Conservation (phyloP, 2,888 invertebrate species). For the Dryadula phaetusa region DNA sequence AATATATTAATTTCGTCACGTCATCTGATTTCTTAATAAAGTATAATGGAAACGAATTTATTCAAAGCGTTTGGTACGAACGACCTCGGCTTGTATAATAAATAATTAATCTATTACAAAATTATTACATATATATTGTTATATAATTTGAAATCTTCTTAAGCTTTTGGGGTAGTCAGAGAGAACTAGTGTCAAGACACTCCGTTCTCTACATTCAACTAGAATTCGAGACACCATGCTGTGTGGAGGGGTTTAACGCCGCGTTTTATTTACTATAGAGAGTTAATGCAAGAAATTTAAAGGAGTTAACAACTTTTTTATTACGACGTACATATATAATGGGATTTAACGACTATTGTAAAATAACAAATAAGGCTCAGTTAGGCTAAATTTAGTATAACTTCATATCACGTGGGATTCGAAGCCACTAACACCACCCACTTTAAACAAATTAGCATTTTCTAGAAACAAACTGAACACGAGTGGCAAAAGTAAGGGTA, state of each 20-base stretch:
- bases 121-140: constrained; percentile 25
- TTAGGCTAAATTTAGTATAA: too few species aligned
- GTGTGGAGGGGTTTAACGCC: too few species aligned
- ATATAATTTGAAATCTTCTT: neutral
- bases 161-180: neutral
- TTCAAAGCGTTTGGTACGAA: constrained; percentile 8
- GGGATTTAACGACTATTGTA: too few species aligned
- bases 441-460: neutral
- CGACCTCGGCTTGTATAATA: constrained; percentile 27
- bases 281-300: too few species aligned
- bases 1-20: neutral
- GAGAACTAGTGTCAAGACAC: neutral
- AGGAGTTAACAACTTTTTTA: too few species aligned
- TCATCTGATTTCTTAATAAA: neutral
- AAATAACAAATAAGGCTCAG: too few species aligned
- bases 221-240: too few species aligned
- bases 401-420: neutral
- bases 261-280: too few species aligned
- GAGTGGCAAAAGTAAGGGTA: constrained; percentile 48
- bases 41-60: constrained; percentile 30
- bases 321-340: too few species aligned
- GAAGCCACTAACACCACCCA: neutral
- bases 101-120: constrained; percentile 22
- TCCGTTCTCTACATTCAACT: too few species aligned
- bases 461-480: neutral